A percentile compares a stretch with the other conserved stretches of the same genome.
Conservation (phyloP, 2,113 vertebrate species). For the Stegastes partitus region DNA sequence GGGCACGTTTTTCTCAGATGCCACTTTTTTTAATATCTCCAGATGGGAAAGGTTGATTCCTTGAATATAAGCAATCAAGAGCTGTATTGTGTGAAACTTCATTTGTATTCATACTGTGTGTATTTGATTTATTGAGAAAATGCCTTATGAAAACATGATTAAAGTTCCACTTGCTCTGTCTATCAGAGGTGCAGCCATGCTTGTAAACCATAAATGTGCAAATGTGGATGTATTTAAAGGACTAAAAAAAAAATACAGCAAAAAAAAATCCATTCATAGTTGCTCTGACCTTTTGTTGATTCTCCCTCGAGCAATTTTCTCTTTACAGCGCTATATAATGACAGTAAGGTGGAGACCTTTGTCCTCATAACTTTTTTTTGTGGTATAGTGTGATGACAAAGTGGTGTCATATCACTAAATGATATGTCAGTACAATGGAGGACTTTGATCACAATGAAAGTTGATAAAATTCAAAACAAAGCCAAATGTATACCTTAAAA, state of each 20-base stretch:
- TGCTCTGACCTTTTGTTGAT: not conserved
- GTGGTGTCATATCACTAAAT: not conserved
- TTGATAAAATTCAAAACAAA: not conserved
- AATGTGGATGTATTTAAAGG: not conserved
- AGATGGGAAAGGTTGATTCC: conserved; percentile 43
- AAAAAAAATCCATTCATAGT: not conserved
- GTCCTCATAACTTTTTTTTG: not conserved
- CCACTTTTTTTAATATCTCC: conserved; percentile 54
- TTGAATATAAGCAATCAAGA: conserved; percentile 33
- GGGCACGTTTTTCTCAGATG: conserved; percentile 45
- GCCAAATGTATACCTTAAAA: not conserved
- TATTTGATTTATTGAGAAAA: not conserved
- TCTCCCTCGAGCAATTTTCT: too few relatives aligned
- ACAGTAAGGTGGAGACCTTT: not conserved
- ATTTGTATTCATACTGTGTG: not conserved
- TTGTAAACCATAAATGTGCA: not conserved
- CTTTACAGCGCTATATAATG: not conserved
- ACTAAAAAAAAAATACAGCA: too few relatives aligned
- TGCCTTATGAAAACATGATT: not conserved
- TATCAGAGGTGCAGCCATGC: not conserved
- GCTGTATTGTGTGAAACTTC: not conserved
- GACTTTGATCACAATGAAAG: conserved; percentile 32
- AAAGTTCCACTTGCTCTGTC: accelerated
- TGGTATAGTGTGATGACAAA: not conserved
- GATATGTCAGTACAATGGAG: accelerated